These are phyloP conservation scores for Apis cerana DNA, from an alignment of 1,140 invertebrate genomes.

Conservation along the genomic window DNA sequence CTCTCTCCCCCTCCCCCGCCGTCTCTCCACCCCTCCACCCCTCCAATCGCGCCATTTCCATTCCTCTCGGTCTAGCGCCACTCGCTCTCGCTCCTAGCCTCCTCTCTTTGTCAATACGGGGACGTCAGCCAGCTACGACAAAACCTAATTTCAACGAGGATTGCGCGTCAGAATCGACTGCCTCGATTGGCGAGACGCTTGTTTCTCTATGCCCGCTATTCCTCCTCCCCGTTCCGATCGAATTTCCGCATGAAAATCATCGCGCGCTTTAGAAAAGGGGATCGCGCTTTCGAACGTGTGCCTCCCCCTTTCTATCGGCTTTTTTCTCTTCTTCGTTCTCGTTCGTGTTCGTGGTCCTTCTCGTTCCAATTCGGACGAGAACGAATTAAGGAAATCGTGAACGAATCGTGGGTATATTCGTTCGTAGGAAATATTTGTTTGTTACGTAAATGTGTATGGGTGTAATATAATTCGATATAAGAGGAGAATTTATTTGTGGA, in stretches of 20 bases:
- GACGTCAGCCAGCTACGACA: constrained; percentile 18
- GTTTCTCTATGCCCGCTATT: constrained; percentile 3
- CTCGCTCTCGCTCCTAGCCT: background rate
- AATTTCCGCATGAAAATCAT: constrained; percentile 26
- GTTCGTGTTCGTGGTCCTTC: accelerated
- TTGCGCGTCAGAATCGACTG: constrained; percentile 27
- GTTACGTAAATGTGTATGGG: too few species aligned
- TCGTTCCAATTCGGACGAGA: background rate
- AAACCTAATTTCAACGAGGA: constrained; percentile 41
- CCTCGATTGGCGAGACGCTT: constrained; percentile 9
- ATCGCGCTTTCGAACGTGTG: background rate
- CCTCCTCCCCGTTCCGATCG: background rate
- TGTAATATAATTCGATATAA: too few species aligned
- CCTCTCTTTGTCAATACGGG: constrained; percentile 19
- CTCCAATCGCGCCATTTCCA: too few species aligned
- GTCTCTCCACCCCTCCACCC: too few species aligned
- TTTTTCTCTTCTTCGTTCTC: accelerated
- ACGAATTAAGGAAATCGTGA: background rate
- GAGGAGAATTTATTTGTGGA: too few species aligned
- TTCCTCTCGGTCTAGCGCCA: background rate
- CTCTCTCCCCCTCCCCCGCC: too few species aligned
- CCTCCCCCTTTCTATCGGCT: too few species aligned
- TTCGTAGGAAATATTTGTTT: too few species aligned
- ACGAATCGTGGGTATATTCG: too few species aligned
- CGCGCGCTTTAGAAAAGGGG: background rate